Evolutionary conservation across 2,888 invertebrate species (phyloP), one percentile per base, ranked within the genome.

Genomic region (Drosophila melanocephala): DNA sequence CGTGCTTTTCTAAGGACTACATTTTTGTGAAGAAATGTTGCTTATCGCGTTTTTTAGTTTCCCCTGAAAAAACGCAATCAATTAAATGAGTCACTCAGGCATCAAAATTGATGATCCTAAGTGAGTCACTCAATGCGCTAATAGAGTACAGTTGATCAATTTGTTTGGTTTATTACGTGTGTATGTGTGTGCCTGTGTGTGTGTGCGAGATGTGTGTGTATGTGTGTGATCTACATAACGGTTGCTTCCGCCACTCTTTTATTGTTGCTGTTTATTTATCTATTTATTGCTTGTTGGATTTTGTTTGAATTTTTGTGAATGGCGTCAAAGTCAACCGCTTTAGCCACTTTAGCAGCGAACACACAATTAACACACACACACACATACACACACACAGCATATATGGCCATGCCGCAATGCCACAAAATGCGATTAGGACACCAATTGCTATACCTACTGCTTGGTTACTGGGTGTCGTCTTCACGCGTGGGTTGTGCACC

Each of bases 251-350:
- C 57, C 28, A 32, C 37, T 42, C 37, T 63, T 65, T 71, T 37
- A 52, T 55, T 28, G 30, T 55, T 14, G 22, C 16, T 32, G 42
- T 32, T 63, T 35, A 37, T 55, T 39, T 44, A 32, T 61, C 39
- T 56, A 57, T 57, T 66, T 68, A 50, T 67, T 57, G 60, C 37
- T 64, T 47, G 75, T 57, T 42, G 12, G 39, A 32, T 39, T 63
- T 50, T 26, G 26, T 47, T 47, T 26, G 16, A 22, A 47, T 47
- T 55, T 69, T 81, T 81, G 89, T 84, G 84, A 84, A 89, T 84
- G 89, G 87, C 79, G 78, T 59, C 75, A 74, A 75, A 79, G 78
- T 77, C 78, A 79, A 79, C 73, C 72, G 51, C 75, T 71, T 79
- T 61, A 44, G 56, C 61, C 62, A 74, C 55, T 68, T 61, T 50